phyloP scores from a whole-genome alignment of 1,140 invertebrate species.

The Charaxes varanes region DNA sequence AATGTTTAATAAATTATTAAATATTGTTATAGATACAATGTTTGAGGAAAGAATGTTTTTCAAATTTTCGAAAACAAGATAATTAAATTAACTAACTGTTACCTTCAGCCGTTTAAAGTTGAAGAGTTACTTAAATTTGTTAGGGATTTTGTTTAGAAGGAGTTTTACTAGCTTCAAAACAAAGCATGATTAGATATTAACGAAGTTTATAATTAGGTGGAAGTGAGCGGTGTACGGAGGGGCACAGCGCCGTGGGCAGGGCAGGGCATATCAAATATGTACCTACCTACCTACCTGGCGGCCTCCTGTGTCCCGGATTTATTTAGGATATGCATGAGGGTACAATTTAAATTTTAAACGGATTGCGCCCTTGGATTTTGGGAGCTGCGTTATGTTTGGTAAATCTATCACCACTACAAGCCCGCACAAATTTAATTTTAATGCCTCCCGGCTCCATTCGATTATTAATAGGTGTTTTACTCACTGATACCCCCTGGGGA shows the following conservation, averaged over 20 bases:
- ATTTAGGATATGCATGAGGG: slow-evolving; percentile 74
- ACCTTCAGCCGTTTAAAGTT: too few relatives aligned
- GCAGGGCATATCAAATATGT: slow-evolving; percentile 71
- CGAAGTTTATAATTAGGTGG: slow-evolving; percentile 61
- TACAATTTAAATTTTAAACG: slow-evolving; percentile 73
- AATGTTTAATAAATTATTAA: too few relatives aligned
- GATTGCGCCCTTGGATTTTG: slow-evolving; percentile 67
- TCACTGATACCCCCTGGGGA: slow-evolving; percentile 31
- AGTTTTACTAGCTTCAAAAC: slow-evolving; percentile 13
- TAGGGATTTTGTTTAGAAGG: slow-evolving; percentile 4
- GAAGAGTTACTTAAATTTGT: too few relatives aligned
- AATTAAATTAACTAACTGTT: too few relatives aligned
- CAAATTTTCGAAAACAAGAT: too few relatives aligned
- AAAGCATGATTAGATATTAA: slow-evolving; percentile 20
- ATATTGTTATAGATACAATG: too few relatives aligned
- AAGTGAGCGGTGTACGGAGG: slow-evolving; percentile 44
- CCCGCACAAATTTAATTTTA: slow-evolving; percentile 45
- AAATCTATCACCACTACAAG: slow-evolving; percentile 62
- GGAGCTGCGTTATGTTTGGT: slow-evolving; percentile 54
- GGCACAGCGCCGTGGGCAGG: slow-evolving; percentile 35
- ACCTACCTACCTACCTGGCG: slow-evolving; percentile 64
- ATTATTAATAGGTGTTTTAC: slow-evolving; percentile 51
- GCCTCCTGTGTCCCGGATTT: slow-evolving; percentile 63
- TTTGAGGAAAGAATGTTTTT: too few relatives aligned
- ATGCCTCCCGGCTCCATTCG: slow-evolving; percentile 31